These are phyloP conservation scores for Apostichopus parvimensis DNA, from an alignment of 35 echinoderm and acorn worm genomes.

Conservation along the genomic window DNA sequence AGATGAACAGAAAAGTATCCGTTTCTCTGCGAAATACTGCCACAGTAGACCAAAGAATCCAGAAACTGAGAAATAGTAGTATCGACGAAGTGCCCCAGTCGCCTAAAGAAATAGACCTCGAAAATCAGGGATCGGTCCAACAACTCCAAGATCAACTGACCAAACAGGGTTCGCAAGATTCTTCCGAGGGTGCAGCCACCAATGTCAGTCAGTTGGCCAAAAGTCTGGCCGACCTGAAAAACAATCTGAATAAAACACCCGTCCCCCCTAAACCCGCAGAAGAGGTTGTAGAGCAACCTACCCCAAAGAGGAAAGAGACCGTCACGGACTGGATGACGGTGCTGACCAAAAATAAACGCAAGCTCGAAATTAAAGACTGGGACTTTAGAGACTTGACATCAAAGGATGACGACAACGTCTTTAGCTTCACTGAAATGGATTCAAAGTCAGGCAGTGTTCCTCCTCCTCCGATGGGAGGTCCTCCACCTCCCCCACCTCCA, in stretches of 20 bases:
- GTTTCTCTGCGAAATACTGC: constrained; percentile 28
- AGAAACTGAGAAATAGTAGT: constrained; percentile 18
- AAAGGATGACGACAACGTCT: constrained; percentile 86
- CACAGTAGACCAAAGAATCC: constrained; percentile 4
- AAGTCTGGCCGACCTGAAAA: constrained; percentile 61
- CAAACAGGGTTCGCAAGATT: constrained; percentile 46
- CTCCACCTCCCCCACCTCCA: constrained; percentile 13
- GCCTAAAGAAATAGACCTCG: not conserved
- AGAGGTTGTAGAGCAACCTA: not conserved
- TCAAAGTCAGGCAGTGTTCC: not conserved
- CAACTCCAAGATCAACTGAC: constrained; percentile 78
- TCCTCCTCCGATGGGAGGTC: constrained; percentile 53
- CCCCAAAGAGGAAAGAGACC: constrained; percentile 57
- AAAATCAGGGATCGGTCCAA: constrained; percentile 74
- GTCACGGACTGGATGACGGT: constrained; percentile 64
- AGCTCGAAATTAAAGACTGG: constrained; percentile 75
- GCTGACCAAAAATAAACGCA: constrained; percentile 71
- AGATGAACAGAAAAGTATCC: not conserved
- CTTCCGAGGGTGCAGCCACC: not conserved
- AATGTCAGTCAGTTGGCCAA: constrained; percentile 72
- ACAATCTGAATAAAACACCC: not conserved
- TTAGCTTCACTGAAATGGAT: constrained; percentile 52
- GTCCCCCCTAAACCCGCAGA: not conserved
- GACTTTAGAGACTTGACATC: constrained; percentile 74
- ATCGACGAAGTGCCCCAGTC: not conserved